Conservation (phyloP, 2,888 invertebrate genomes). For the Pristionchus fissidentatus region DNA sequence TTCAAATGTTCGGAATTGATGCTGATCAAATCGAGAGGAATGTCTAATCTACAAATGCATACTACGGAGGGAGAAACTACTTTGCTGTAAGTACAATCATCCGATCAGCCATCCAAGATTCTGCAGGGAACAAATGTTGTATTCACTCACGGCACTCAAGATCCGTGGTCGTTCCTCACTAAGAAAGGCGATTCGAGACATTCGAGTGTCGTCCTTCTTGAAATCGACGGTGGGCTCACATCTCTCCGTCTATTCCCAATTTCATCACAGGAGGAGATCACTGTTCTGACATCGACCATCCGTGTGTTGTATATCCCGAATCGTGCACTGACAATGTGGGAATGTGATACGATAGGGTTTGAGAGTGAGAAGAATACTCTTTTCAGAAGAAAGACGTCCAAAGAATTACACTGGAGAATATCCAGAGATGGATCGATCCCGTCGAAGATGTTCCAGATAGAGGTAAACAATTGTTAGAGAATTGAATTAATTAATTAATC, state of each 20-base stretch:
- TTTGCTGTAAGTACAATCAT: slow-evolving; percentile 10
- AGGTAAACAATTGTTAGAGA: background rate
- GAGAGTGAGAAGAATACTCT: background rate
- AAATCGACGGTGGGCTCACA: background rate
- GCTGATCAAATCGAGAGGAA: background rate
- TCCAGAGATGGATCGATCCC: background rate
- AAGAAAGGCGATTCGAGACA: background rate
- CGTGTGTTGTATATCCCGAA: background rate
- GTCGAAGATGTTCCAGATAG: background rate
- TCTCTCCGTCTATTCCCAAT: background rate
- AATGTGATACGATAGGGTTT: background rate
- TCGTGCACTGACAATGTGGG: background rate
- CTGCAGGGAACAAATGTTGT: slow-evolving; percentile 51
- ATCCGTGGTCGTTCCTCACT: slow-evolving; percentile 35
- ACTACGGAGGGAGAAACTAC: slow-evolving; percentile 35
- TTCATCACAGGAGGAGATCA: slow-evolving; percentile 1
- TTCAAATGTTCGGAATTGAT: slow-evolving; percentile 14
- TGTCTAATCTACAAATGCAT: slow-evolving; percentile 14
- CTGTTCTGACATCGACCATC: background rate
- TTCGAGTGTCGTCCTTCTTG: background rate
- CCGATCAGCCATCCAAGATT: background rate
- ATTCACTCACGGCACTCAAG: slow-evolving; percentile 1
- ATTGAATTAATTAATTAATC: background rate
- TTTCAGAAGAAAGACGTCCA: background rate
- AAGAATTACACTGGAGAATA: background rate